Base-by-base conservation (phyloP, 2,888 invertebrate genomes). In the Gryllus longicercus region DNA sequence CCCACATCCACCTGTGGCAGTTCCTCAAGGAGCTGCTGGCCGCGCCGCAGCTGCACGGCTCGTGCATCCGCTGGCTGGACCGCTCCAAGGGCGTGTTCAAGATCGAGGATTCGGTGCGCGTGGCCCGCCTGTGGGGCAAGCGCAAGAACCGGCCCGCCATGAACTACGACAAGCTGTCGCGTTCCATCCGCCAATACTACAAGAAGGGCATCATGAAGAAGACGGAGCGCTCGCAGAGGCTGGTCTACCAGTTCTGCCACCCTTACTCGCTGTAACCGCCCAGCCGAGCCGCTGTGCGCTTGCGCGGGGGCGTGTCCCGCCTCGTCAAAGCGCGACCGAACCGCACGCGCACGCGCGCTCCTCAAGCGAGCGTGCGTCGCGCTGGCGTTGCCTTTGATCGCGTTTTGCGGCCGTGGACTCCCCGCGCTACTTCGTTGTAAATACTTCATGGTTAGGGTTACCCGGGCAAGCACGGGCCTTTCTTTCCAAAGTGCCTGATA, bases 131-230 rank as follows among this genome's bases (percentile, higher is more conserved):
- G 80, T 99, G 99, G 99, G 99, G 99, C 82, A 94, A 96, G 85
- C 91, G 99, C 83, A 99, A 99, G 89, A 99, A 99, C 89, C 91
- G 99, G 14, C 98, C 98, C 0, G 98, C 98, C 50, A 99, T 99
- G 99, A 99, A 99, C 90, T 99, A 99, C 89, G 99, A 99, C 90
- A 99, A 99, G 87, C 89, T 99, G 78, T 98, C 97, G 83, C 92
- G 99, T 80, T 98, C 98, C 84, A 97, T 99, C 86, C 90, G 99
- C 79, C 99, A 99, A 87, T 98, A 98, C 89, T 99, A 99, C 91
- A 98, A 99, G 89, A 99, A 99, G 88, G 98, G 98, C 80, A 98
- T 99, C 87, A 97, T 98, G 96, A 98, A 98, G 91, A 99, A 99
- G 88, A 99, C 99, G 1, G 98, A 98, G 87, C 91, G 98, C 83